Percentiles rank a stretch among this genome's conserved stretches.
These are phyloP conservation scores for Scomberomorus guttatus DNA, from an alignment of 2,797 vertebrate genomes.

Conservation along the genomic window DNA sequence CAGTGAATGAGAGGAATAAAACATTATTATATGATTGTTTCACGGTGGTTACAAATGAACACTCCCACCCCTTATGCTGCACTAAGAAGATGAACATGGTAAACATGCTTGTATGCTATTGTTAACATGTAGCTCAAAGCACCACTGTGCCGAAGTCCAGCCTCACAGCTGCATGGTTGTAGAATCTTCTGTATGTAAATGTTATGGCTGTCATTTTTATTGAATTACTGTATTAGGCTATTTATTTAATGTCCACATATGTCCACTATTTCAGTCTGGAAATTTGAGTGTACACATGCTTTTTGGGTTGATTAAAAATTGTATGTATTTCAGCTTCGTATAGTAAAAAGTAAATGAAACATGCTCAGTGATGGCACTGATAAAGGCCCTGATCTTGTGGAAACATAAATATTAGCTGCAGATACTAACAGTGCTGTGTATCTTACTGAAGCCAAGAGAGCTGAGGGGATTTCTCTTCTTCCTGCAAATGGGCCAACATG, in stretches of 20 bases:
- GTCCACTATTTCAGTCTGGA: background rate
- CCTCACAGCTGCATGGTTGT: no score
- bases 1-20: no score
- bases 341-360: background rate
- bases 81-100: no score
- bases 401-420: conserved; percentile 51
- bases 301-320: background rate
- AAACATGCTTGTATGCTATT: no score
- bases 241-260: background rate
- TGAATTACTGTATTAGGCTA: background rate
- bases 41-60: no score
- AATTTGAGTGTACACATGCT: background rate
- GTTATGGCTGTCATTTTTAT: background rate
- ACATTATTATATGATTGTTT: no score
- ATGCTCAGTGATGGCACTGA: background rate
- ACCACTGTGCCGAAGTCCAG: background rate
- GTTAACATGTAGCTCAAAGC: no score
- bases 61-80: no score
- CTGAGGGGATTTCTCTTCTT: conserved; percentile 38
- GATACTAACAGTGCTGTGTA: conserved; percentile 40
- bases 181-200: no score
- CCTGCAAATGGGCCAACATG: conserved; percentile 12
- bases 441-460: conserved; percentile 21
- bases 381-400: background rate
- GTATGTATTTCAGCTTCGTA: background rate